phyloP scores from a whole-genome alignment of 35 echinoderm and acorn worm genomes.

The Heliocidaris erythrogramma region DNA sequence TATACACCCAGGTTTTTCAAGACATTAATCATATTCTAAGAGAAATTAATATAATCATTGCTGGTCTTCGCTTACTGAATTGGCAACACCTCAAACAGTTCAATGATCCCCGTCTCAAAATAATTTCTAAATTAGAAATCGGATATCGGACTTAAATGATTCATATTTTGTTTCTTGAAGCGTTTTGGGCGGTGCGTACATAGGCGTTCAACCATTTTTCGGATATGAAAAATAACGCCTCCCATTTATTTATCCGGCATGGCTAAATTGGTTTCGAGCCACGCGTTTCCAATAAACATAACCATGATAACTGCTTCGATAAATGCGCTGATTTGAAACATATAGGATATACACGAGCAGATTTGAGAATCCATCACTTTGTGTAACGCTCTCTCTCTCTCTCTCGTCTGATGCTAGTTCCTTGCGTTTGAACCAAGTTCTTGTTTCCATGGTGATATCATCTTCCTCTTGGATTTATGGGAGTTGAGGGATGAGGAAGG shows the following conservation, averaged over 20 bases:
- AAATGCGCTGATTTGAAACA: background rate
- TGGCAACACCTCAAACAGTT: background rate
- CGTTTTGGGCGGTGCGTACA: background rate
- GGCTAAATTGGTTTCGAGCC: conserved; percentile 8
- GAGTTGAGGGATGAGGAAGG: background rate
- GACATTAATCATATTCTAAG: background rate
- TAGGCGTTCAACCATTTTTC: background rate
- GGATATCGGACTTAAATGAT: background rate
- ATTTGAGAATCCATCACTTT: background rate
- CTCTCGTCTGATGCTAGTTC: background rate
- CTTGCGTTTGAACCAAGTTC: background rate
- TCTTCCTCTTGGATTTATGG: background rate
- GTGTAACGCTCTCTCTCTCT: background rate
- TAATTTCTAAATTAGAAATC: background rate
- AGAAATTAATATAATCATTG: background rate
- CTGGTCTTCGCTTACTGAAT: background rate
- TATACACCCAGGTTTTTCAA: background rate
- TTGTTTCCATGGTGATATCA: background rate
- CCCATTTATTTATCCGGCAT: background rate
- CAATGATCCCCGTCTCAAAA: background rate
- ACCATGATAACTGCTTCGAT: background rate
- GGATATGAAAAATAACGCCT: conserved; percentile 17
- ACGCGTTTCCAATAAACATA: background rate
- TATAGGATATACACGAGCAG: background rate
- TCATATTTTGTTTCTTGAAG: background rate